These are phyloP conservation scores for Apamea epomidion DNA, from an alignment of 2,888 invertebrate genomes.

Conservation along the genomic window DNA sequence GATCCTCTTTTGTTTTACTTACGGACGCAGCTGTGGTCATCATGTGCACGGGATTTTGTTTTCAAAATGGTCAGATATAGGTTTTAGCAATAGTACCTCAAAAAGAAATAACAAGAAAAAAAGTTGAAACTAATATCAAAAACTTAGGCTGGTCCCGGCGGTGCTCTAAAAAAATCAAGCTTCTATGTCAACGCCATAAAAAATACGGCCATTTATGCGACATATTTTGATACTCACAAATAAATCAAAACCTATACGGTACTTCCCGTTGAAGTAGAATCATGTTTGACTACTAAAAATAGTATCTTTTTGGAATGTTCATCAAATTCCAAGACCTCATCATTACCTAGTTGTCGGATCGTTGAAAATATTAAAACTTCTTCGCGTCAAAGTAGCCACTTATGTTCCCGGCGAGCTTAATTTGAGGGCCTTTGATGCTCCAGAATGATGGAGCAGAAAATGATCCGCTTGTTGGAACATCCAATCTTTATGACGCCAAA, in stretches of 20 bases:
- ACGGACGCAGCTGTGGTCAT: too few relatives aligned
- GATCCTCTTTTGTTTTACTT: too few relatives aligned
- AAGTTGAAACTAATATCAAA: not conserved
- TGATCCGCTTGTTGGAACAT: slow-evolving; percentile 73
- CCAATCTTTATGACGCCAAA: slow-evolving; percentile 74
- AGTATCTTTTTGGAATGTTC: not conserved
- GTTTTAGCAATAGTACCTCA: not conserved
- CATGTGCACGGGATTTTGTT: too few relatives aligned
- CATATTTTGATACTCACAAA: not conserved
- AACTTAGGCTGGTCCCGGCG: too few relatives aligned
- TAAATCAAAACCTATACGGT: not conserved
- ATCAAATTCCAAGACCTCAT: slow-evolving; percentile 24
- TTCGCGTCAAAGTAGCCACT: slow-evolving; percentile 72
- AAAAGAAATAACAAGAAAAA: not conserved
- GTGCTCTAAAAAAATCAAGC: not conserved
- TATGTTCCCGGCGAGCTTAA: slow-evolving; percentile 72
- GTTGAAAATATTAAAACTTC: slow-evolving; percentile 67
- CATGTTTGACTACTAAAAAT: not conserved
- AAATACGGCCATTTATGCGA: not conserved
- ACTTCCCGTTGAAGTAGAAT: not conserved
- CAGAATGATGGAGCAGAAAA: slow-evolving; percentile 78
- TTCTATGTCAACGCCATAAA: not conserved
- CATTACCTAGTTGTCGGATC: slow-evolving; percentile 37
- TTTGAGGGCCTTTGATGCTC: slow-evolving; percentile 78
- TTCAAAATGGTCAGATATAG: too few relatives aligned